Conservation (phyloP, 2,888 invertebrate genomes). For the Athetis lepigone region DNA sequence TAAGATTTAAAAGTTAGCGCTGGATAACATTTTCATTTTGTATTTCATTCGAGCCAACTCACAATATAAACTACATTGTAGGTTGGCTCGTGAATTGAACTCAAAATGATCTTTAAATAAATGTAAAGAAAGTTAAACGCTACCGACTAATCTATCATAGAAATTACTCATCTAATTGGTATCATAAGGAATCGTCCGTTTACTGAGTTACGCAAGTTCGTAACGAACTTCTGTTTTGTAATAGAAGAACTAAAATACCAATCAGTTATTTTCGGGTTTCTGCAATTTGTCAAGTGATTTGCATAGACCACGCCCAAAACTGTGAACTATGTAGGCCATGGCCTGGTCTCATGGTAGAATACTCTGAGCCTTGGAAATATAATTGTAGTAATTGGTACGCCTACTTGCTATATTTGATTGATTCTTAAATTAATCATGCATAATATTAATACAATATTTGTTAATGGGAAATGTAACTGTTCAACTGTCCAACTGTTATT, state of each 20-base stretch:
- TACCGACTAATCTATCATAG: neutral
- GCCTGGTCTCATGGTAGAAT: neutral
- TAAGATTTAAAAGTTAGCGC: no score
- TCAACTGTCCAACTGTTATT: no score
- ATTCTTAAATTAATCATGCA: neutral
- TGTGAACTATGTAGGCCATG: neutral
- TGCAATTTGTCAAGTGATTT: conserved; percentile 36
- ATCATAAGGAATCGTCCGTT: conserved; percentile 11
- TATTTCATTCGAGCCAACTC: no score
- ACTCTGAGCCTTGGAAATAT: neutral
- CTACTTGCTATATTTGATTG: neutral
- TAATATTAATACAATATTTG: neutral
- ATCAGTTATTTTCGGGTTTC: conserved; percentile 42
- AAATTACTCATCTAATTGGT: neutral
- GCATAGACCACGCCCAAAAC: conserved; percentile 3
- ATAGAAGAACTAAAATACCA: conserved; percentile 31
- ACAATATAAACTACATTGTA: no score
- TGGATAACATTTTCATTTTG: no score
- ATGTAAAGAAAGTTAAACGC: neutral
- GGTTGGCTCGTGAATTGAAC: no score
- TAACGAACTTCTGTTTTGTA: conserved; percentile 38
- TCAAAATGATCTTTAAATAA: neutral
- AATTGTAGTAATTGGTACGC: neutral
- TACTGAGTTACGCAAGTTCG: conserved; percentile 30
- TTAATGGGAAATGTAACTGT: no score